Conservation (phyloP, 2,113 vertebrate species). For the Megaptera novaeangliae region DNA sequence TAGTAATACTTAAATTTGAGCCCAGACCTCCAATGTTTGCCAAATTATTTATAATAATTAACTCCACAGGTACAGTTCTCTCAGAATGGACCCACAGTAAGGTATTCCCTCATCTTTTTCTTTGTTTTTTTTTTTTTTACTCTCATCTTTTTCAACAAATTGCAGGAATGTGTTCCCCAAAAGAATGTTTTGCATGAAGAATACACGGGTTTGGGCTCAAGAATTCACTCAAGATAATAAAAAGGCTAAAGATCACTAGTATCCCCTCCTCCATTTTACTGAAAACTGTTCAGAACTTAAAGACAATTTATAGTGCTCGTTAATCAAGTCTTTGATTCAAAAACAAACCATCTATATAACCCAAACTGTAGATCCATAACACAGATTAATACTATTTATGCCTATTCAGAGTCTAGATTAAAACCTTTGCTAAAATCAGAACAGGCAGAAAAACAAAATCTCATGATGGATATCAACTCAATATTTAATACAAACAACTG, state of each 20-base stretch:
- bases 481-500: background rate
- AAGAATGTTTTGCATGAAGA: background rate
- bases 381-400: background rate
- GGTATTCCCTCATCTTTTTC: background rate
- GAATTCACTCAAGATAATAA: background rate
- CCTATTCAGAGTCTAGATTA: background rate
- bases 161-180: background rate
- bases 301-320: background rate
- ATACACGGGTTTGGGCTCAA: background rate
- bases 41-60: conserved; percentile 27
- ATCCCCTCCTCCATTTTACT: background rate
- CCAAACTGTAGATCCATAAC: background rate
- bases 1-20: conserved; percentile 13
- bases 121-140: background rate
- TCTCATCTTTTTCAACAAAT: background rate
- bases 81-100: background rate
- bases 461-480: background rate
- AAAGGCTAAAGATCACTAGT: background rate
- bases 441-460: background rate
- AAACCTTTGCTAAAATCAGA: conserved; percentile 31
- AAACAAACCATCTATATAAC: background rate
- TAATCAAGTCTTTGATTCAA: background rate
- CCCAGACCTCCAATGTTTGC: background rate
- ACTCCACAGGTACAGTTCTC: background rate
- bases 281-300: conserved; percentile 24